These are phyloP conservation scores for Trichonephila clavipes DNA, from an alignment of 1,140 invertebrate species.

Conservation along the genomic window DNA sequence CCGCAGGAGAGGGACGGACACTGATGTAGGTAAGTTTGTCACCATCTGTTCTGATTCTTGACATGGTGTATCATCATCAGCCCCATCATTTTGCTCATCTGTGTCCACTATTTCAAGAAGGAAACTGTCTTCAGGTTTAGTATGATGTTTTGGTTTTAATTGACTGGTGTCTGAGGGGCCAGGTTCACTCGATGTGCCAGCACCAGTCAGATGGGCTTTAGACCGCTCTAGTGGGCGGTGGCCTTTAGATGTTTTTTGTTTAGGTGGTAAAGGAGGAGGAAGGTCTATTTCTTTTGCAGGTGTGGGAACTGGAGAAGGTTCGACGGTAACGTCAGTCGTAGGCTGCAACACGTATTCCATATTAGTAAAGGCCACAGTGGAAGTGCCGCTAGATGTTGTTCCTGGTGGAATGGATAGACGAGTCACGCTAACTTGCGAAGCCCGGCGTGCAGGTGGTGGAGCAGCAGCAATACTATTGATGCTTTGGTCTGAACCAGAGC, in stretches of 20 bases:
- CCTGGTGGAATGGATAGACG: constrained; percentile 44
- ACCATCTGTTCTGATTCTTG: constrained; percentile 54
- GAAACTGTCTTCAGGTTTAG: constrained; percentile 86
- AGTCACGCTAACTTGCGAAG: constrained; percentile 65
- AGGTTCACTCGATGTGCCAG: constrained; percentile 22
- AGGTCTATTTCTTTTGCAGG: constrained; percentile 77
- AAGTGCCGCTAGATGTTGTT: constrained; percentile 39
- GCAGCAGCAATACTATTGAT: constrained; percentile 68
- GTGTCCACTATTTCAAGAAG: constrained; percentile 89
- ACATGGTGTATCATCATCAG: constrained; percentile 58
- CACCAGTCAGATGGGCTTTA: constrained; percentile 79
- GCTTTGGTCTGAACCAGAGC: constrained; percentile 75
- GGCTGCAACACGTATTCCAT: constrained; percentile 77
- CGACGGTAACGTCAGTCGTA: constrained; percentile 36
- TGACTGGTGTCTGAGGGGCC: constrained; percentile 63
- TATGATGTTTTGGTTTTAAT: constrained; percentile 68
- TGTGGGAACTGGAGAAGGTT: constrained; percentile 49
- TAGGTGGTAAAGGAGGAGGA: constrained; percentile 81
- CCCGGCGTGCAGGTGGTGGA: constrained; percentile 44
- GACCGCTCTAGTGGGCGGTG: constrained; percentile 81
- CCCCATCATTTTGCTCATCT: constrained; percentile 82
- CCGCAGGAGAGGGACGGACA: constrained; percentile 48
- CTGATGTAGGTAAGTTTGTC: constrained; percentile 46
- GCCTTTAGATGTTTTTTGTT: constrained; percentile 78
- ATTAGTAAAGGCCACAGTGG: constrained; percentile 76